These are phyloP conservation scores for Gisinianus flammeolus DNA, from an alignment of 2,888 invertebrate genomes.

Conservation along the genomic window DNA sequence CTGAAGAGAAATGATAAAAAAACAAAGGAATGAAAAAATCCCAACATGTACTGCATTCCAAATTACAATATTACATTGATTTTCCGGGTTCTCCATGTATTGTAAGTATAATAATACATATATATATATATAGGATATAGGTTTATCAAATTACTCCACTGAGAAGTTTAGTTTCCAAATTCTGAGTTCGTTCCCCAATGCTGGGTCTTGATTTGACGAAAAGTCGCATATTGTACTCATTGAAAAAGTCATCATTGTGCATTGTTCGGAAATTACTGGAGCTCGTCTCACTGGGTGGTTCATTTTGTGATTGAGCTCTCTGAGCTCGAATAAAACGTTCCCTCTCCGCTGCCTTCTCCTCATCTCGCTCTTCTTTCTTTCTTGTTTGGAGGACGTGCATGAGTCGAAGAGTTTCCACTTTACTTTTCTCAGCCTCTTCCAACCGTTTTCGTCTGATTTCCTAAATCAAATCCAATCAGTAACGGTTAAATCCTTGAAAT, in stretches of 20 bases:
- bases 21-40: too few relatives aligned
- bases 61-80: too few relatives aligned
- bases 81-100: too few relatives aligned
- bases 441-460: constrained; percentile 37
- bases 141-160: constrained; percentile 23
- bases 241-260: constrained; percentile 41
- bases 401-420: constrained; percentile 34
- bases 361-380: constrained; percentile 33
- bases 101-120: background rate
- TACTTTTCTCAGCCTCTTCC: constrained; percentile 41
- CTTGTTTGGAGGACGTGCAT: constrained; percentile 30
- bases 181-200: constrained; percentile 44
- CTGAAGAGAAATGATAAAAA: constrained; percentile 7
- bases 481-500: background rate
- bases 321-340: constrained; percentile 31
- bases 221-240: constrained; percentile 45
- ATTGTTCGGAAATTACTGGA: constrained; percentile 3
- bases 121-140: background rate
- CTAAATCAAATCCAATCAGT: constrained; percentile 14
- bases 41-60: too few relatives aligned
- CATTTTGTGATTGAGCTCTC: constrained; percentile 15
- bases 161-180: constrained; percentile 38
- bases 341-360: constrained; percentile 26
- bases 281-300: background rate
- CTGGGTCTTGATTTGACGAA: constrained; percentile 40